Percentiles rank a stretch among this genome's conserved stretches.
phyloP scores from a whole-genome alignment of 1,140 invertebrate species.

The Caenorhabditis elegans region DNA sequence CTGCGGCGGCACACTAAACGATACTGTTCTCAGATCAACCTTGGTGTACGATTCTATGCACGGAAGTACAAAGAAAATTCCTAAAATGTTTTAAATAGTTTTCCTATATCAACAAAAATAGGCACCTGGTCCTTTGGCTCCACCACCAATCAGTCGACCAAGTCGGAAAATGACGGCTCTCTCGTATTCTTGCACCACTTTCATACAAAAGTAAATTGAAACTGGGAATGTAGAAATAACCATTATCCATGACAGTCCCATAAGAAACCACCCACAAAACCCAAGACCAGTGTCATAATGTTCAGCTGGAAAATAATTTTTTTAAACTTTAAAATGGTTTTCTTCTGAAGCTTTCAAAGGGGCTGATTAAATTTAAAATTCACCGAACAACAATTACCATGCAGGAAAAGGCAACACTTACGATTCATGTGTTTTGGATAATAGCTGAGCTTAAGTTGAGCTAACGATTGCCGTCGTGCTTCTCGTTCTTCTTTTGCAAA shows the following conservation, averaged over 20 bases:
- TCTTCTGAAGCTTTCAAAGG: neutral
- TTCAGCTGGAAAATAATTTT: constrained; percentile 67
- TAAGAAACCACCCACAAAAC: constrained; percentile 82
- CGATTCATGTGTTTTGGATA: constrained; percentile 64
- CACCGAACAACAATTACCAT: too few species aligned
- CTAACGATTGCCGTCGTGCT: constrained; percentile 62
- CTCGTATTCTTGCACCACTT: constrained; percentile 77
- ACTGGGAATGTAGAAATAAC: constrained; percentile 89
- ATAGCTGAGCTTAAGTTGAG: constrained; percentile 64
- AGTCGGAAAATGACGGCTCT: constrained; percentile 71
- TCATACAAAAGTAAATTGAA: constrained; percentile 82
- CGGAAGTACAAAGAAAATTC: constrained; percentile 67
- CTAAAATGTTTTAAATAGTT: constrained; percentile 29
- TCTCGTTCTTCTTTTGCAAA: constrained; percentile 66
- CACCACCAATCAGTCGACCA: constrained; percentile 71
- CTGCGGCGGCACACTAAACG: constrained; percentile 73
- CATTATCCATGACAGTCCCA: constrained; percentile 72
- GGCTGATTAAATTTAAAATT: too few species aligned
- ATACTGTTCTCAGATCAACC: constrained; percentile 72
- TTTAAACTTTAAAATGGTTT: neutral
- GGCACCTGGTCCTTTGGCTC: constrained; percentile 69
- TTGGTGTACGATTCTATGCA: constrained; percentile 72
- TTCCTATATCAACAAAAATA: too few species aligned
- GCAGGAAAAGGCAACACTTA: constrained; percentile 52
- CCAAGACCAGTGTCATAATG: constrained; percentile 74